Conservation (phyloP, 2,888 invertebrate species). For the Troglohyphantes excavatus region DNA sequence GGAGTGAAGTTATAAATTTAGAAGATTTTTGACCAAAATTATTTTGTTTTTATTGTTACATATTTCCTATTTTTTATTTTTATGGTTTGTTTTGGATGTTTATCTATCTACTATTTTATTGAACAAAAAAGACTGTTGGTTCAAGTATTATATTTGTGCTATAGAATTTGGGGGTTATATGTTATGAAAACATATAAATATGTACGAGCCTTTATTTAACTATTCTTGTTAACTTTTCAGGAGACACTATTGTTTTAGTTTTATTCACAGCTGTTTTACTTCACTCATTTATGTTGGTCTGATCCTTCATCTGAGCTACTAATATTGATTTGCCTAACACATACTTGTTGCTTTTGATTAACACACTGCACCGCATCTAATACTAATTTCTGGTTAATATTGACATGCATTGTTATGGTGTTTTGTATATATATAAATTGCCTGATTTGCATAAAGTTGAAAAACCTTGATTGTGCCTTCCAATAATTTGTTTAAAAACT, state of each 20-base stretch:
- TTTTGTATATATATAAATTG: slow-evolving; percentile 32
- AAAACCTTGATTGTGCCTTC: slow-evolving; percentile 30
- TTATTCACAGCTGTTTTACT: slow-evolving; percentile 51
- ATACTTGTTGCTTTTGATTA: slow-evolving; percentile 52
- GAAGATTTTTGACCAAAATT: background rate
- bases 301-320: slow-evolving; percentile 62
- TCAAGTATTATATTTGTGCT: background rate
- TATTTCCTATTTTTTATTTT: background rate
- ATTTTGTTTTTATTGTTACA: background rate
- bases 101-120: background rate
- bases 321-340: slow-evolving; percentile 74
- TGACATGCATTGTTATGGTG: slow-evolving; percentile 23
- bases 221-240: slow-evolving; percentile 24
- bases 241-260: slow-evolving; percentile 27
- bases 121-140: background rate
- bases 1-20: background rate
- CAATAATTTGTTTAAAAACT: no score
- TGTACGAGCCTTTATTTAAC: background rate
- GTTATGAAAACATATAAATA: background rate
- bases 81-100: background rate
- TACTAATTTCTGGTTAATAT: slow-evolving; percentile 52
- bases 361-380: slow-evolving; percentile 71
- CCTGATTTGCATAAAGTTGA: slow-evolving; percentile 11
- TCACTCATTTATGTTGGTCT: slow-evolving; percentile 51
- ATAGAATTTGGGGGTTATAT: background rate